These are phyloP conservation scores for Tachysurus vachellii DNA, from an alignment of 2,113 vertebrate genomes.

Conservation along the genomic window DNA sequence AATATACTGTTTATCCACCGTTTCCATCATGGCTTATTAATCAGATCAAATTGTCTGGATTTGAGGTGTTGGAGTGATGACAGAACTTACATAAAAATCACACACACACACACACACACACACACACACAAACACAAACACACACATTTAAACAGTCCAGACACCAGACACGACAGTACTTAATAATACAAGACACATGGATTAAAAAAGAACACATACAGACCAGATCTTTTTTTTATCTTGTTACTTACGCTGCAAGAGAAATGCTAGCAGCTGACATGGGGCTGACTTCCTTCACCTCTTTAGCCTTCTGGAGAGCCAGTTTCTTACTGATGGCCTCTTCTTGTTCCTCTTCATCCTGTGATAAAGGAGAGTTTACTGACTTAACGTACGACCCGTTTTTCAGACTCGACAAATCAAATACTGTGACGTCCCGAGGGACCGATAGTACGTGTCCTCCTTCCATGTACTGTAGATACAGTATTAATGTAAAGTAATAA, in stretches of 20 bases:
- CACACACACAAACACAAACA: not conserved
- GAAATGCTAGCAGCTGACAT: constrained; percentile 93
- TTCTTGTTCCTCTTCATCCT: constrained; percentile 98
- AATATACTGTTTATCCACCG: not conserved
- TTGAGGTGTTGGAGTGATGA: not conserved
- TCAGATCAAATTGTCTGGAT: not conserved
- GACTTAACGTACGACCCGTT: not conserved
- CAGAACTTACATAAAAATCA: constrained; percentile 5
- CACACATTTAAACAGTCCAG: not conserved
- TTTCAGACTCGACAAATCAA: constrained; percentile 38
- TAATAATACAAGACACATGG: not conserved
- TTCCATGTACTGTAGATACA: constrained; percentile 30
- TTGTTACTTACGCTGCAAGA: constrained; percentile 88
- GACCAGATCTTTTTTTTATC: not conserved
- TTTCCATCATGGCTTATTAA: not conserved
- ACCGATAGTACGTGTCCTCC: not conserved
- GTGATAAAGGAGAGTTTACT: constrained; percentile 29
- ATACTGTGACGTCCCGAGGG: not conserved
- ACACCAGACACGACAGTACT: not conserved
- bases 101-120: not conserved
- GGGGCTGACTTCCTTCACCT: constrained; percentile 96
- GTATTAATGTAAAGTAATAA: constrained; percentile 39
- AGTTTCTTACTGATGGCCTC: constrained; percentile 95
- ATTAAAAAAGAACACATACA: constrained; percentile 1
- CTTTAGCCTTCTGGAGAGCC: constrained; percentile 93